Conservation (phyloP, 2,888 invertebrate species). For the Pemphredon lugubris region DNA sequence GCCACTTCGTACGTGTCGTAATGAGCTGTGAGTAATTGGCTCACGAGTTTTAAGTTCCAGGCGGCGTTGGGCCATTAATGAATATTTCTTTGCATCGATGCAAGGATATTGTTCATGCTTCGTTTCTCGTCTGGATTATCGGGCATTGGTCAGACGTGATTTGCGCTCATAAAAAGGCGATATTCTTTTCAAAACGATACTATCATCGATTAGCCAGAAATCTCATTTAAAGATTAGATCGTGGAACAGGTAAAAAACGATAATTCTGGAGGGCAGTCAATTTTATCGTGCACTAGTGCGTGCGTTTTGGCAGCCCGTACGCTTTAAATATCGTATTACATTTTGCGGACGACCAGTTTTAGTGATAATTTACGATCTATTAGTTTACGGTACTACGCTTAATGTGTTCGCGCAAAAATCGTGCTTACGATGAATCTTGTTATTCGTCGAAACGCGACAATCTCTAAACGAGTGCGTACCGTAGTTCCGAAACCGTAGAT, state of each 20-base stretch:
- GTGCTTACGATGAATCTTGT: background rate
- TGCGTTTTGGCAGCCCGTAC: conserved; percentile 35
- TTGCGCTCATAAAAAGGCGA: no score
- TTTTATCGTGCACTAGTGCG: conserved; percentile 12
- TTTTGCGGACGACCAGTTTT: conserved; percentile 42
- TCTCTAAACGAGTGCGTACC: conserved; percentile 5
- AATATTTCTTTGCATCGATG: no score
- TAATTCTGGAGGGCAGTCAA: conserved; percentile 4
- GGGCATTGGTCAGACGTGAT: no score
- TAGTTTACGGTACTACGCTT: background rate
- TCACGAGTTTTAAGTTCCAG: no score
- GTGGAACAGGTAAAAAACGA: background rate
- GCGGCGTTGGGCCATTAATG: no score
- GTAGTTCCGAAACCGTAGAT: conserved; percentile 32
- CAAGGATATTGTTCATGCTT: no score
- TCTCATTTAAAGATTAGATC: background rate
- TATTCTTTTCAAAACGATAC: no score
- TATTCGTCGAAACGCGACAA: background rate
- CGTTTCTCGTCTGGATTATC: no score
- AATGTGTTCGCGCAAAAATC: background rate
- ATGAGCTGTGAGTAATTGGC: no score
- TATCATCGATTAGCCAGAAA: no score
- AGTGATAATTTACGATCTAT: conserved; percentile 12
- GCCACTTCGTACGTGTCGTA: no score
- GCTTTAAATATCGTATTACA: conserved; percentile 49